phyloP scores from a whole-genome alignment of 2,113 vertebrate genomes.

The Phalacrocorax brasilianus region DNA sequence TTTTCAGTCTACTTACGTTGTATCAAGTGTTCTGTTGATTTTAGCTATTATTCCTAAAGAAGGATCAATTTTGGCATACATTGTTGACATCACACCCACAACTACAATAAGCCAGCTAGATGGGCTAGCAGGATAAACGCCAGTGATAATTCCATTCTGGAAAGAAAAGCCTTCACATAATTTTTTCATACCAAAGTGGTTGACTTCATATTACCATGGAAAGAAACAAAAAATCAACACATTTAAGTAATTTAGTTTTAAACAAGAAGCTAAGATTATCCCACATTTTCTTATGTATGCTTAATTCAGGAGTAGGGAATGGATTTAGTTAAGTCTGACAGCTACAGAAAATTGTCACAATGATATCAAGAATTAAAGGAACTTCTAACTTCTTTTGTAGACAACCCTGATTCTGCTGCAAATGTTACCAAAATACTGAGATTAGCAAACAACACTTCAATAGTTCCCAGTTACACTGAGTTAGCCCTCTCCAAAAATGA shows the following conservation, averaged over 20 bases:
- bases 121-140: slow-evolving; percentile 94
- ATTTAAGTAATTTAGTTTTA: neutral
- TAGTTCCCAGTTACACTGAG: neutral
- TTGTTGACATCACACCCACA: slow-evolving; percentile 90
- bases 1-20: slow-evolving; percentile 78
- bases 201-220: slow-evolving; percentile 1
- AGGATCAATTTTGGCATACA: slow-evolving; percentile 89
- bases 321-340: neutral
- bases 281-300: neutral
- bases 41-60: slow-evolving; percentile 89
- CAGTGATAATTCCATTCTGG: slow-evolving; percentile 96
- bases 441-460: neutral
- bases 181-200: slow-evolving; percentile 7
- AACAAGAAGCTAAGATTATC: neutral
- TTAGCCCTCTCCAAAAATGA: neutral
- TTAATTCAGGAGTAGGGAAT: neutral
- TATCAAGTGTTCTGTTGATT: slow-evolving; percentile 83
- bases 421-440: neutral
- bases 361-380: neutral
- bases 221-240: neutral
- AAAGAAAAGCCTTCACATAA: slow-evolving; percentile 49
- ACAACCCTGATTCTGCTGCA: neutral
- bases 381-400: neutral
- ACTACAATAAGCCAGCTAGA: slow-evolving; percentile 92
- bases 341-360: neutral